Conservation (phyloP, 2,113 vertebrate species). For the Erythrocercus mccallii region DNA sequence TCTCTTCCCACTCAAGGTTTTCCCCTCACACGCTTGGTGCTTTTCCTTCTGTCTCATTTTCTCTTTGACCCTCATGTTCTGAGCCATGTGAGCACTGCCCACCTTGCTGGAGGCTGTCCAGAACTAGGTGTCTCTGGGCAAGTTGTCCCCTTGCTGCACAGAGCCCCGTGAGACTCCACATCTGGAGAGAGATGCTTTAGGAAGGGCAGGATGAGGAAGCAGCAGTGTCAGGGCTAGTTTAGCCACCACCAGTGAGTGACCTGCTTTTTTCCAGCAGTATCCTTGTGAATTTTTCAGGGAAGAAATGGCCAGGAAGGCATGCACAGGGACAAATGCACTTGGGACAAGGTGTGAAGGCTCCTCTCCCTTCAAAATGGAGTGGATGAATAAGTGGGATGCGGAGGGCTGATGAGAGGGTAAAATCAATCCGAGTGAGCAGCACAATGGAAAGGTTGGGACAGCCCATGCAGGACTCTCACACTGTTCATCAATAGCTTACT, state of each 20-base stretch:
- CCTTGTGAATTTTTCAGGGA: not conserved
- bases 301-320: not conserved
- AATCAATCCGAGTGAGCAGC: not conserved
- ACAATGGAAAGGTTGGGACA: not conserved
- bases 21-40: not conserved
- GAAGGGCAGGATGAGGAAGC: not conserved
- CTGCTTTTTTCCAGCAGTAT: not conserved
- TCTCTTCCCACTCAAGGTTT: not conserved
- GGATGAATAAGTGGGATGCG: not conserved
- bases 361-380: not conserved
- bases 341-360: not conserved
- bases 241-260: not conserved
- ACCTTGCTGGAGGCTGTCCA: not conserved
- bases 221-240: not conserved
- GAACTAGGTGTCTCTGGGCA: not conserved
- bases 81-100: not conserved
- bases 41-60: not conserved
- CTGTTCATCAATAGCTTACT: not conserved
- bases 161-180: fast-evolving
- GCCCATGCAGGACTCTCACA: not conserved
- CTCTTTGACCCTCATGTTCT: not conserved
- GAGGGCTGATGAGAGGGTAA: not conserved
- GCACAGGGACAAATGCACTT: not conserved
- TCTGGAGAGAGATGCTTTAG: not conserved
- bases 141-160: not conserved